These are phyloP conservation scores for Xerus inauris DNA, from an alignment of 2,113 vertebrate species.

Conservation along the genomic window DNA sequence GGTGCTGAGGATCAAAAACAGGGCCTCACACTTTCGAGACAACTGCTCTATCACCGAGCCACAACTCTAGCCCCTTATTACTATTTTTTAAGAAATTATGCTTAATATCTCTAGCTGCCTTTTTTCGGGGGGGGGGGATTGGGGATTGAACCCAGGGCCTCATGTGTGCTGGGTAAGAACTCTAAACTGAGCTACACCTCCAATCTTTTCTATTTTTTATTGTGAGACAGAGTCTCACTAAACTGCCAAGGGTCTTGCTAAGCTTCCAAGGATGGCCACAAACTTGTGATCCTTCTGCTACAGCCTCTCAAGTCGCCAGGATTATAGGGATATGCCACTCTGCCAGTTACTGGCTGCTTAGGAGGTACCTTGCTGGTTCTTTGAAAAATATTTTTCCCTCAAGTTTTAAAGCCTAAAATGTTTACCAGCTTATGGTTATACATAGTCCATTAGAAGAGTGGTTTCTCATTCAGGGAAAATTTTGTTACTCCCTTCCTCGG, in stretches of 20 bases:
- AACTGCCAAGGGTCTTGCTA: too few relatives aligned
- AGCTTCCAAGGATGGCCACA: background rate
- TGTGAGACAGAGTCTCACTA: background rate
- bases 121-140: background rate
- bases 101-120: background rate
- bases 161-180: background rate
- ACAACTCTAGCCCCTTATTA: background rate
- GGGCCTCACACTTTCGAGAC: too few relatives aligned
- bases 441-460: background rate
- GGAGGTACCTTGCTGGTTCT: background rate
- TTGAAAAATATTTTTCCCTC: conserved; percentile 5
- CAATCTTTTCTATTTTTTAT: background rate
- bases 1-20: too few relatives aligned
- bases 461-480: conserved; percentile 1
- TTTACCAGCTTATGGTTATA: conserved; percentile 20
- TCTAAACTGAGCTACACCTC: background rate
- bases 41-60: too few relatives aligned
- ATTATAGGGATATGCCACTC: background rate
- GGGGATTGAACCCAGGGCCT: background rate
- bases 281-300: background rate
- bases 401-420: conserved; percentile 56
- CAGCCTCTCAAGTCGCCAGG: background rate
- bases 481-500: background rate
- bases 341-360: background rate
- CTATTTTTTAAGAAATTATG: conserved; percentile 24